A percentile compares a stretch with the other conserved stretches of the same genome.
Conservation (phyloP, 2,888 invertebrate species). For the Unio pictorum region DNA sequence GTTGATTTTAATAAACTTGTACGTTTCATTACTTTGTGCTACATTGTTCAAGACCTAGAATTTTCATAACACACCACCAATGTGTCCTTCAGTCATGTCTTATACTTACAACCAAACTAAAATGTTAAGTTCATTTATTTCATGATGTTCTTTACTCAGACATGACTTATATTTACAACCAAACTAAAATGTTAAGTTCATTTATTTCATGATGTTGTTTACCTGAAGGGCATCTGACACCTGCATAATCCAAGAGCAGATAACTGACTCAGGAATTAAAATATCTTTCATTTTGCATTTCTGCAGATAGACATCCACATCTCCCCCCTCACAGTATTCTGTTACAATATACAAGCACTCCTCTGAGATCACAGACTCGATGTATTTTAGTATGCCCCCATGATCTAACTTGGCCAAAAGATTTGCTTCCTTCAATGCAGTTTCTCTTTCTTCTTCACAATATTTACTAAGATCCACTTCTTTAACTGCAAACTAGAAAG, state of each 20-base stretch:
- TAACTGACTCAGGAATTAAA: conserved; percentile 35
- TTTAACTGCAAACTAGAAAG: conserved; percentile 52
- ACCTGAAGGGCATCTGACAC: conserved; percentile 44
- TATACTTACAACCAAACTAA: not conserved
- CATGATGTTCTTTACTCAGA: conserved; percentile 11
- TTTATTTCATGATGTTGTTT: not conserved
- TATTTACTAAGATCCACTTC: conserved; percentile 46
- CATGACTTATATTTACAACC: not conserved
- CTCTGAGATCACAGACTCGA: conserved; percentile 51
- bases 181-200: not conserved
- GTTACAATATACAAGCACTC: conserved; percentile 49
- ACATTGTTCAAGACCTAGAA: no score
- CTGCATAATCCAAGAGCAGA: conserved; percentile 47
- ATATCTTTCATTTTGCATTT: conserved; percentile 18
- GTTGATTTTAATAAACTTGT: no score
- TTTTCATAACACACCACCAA: no score
- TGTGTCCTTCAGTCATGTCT: no score
- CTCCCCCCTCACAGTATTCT: conserved; percentile 52
- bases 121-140: no score
- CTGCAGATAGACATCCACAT: conserved; percentile 46
- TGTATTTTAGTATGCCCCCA: conserved; percentile 40
- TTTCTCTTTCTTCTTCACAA: conserved; percentile 38
- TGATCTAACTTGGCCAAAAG: conserved; percentile 43
- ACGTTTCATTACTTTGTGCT: no score
- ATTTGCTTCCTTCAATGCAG: conserved; percentile 40